Evolutionary conservation across 2,888 invertebrate genomes (phyloP).

Genomic region (Hirtodrosophila cameraria): DNA sequence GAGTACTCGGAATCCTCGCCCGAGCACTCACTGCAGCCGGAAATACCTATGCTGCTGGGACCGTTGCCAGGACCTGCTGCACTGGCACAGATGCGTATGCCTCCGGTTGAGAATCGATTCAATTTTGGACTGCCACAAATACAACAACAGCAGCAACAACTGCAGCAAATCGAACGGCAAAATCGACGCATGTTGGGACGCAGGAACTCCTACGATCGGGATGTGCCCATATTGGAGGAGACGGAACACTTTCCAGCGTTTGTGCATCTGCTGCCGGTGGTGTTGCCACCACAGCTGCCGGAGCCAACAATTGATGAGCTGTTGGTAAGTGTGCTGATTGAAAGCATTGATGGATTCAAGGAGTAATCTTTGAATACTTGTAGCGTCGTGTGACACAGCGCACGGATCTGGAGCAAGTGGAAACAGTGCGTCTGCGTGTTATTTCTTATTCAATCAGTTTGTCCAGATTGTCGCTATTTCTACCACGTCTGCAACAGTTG

Average conservation of each 20-base stretch:
- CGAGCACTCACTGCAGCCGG: slow-evolving; percentile 80
- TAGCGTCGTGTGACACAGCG: slow-evolving; percentile 84
- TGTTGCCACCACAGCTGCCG: slow-evolving; percentile 84
- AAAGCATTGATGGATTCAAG: too few relatives aligned
- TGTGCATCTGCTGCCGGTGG: slow-evolving; percentile 85
- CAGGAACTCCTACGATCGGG: slow-evolving; percentile 72
- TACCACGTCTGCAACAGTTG: slow-evolving; percentile 87
- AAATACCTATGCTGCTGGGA: slow-evolving; percentile 50
- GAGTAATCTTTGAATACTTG: neutral
- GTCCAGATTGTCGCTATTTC: slow-evolving; percentile 87
- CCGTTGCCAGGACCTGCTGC: slow-evolving; percentile 56
- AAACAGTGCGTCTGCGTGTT: slow-evolving; percentile 87
- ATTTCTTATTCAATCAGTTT: slow-evolving; percentile 87
- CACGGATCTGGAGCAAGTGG: slow-evolving; percentile 84
- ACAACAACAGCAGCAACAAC: slow-evolving; percentile 21
- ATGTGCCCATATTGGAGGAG: slow-evolving; percentile 77
- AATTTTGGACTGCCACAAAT: slow-evolving; percentile 32
- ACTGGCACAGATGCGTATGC: slow-evolving; percentile 52
- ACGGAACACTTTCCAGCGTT: slow-evolving; percentile 76
- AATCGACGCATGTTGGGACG: slow-evolving; percentile 48
- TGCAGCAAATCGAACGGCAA: slow-evolving; percentile 26
- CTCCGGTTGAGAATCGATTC: slow-evolving; percentile 46
- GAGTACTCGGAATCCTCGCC: slow-evolving; percentile 79
- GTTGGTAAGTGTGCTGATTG: slow-evolving; percentile 84
- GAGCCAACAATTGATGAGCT: slow-evolving; percentile 87